phyloP scores from a whole-genome alignment of 2,888 invertebrate genomes.

The Pasiphila rectangulata region DNA sequence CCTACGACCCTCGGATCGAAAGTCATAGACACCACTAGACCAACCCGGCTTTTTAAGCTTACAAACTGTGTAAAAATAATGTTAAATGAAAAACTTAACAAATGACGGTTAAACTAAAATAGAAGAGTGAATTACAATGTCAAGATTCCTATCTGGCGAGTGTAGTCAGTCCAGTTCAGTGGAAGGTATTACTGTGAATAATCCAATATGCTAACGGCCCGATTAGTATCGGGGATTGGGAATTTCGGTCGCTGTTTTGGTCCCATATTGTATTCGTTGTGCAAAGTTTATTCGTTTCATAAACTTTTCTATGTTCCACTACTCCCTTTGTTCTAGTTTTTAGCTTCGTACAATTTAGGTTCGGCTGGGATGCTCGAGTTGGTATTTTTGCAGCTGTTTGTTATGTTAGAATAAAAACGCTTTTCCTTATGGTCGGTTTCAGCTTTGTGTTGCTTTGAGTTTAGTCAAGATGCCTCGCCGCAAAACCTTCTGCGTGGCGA shows the following conservation, averaged over 20 bases:
- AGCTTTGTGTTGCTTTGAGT: too few relatives aligned
- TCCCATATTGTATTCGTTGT: constrained; percentile 16
- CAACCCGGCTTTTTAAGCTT: too few relatives aligned
- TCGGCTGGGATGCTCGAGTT: background rate
- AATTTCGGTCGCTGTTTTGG: constrained; percentile 19
- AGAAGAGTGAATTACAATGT: constrained; percentile 3
- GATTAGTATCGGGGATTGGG: constrained; percentile 43
- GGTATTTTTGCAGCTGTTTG: background rate
- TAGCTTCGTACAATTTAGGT: constrained; percentile 14
- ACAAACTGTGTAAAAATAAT: too few relatives aligned
- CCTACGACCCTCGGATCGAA: too few relatives aligned
- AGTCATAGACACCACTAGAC: too few relatives aligned
- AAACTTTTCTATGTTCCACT: constrained; percentile 17
- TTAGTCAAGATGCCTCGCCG: too few relatives aligned
- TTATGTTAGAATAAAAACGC: too few relatives aligned
- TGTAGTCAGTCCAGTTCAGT: constrained; percentile 5
- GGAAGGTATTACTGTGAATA: constrained; percentile 19
- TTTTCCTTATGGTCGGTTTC: too few relatives aligned
- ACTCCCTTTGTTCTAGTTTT: constrained; percentile 12
- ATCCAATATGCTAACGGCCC: constrained; percentile 40
- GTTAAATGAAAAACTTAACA: too few relatives aligned
- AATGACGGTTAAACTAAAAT: too few relatives aligned
- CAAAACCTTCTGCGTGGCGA: too few relatives aligned
- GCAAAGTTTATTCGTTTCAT: constrained; percentile 21
- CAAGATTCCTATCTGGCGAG: background rate